phyloP scores from a whole-genome alignment of 1,140 invertebrate genomes.

The Drosophila kurseongensis region DNA sequence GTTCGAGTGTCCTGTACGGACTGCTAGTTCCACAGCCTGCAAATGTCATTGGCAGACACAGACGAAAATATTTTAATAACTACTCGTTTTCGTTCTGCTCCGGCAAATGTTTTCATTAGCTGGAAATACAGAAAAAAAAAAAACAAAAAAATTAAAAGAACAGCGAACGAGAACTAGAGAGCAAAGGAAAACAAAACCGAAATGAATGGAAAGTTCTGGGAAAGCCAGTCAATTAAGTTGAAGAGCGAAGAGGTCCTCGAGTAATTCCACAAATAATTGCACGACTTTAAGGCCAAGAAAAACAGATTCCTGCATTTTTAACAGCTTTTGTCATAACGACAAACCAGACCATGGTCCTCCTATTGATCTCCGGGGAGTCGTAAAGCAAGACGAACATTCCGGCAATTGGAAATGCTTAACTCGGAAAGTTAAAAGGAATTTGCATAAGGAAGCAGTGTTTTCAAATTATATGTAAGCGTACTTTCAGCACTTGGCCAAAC shows the following conservation, averaged over 20 bases:
- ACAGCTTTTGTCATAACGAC: not conserved
- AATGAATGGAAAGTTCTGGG: slow-evolving; percentile 33
- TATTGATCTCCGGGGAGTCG: slow-evolving; percentile 26
- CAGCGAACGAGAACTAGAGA: not conserved
- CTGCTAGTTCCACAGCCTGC: slow-evolving; percentile 52
- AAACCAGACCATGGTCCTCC: not conserved
- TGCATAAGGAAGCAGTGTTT: not conserved
- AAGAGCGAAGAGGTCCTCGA: slow-evolving; percentile 17
- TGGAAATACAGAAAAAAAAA: slow-evolving; percentile 40
- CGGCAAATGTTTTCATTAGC: slow-evolving; percentile 78
- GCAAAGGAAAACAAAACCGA: slow-evolving; percentile 18
- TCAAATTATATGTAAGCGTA: not conserved
- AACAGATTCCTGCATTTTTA: slow-evolving; percentile 18
- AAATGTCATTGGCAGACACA: slow-evolving; percentile 64
- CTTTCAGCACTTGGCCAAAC: too few relatives aligned
- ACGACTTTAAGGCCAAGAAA: slow-evolving; percentile 13
- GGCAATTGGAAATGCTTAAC: slow-evolving; percentile 16
- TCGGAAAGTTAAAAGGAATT: not conserved
- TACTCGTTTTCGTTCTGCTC: slow-evolving; percentile 56
- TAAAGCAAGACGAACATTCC: slow-evolving; percentile 8
- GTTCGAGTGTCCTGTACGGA: slow-evolving; percentile 24
- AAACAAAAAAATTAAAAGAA: slow-evolving; percentile 1
- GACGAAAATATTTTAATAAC: slow-evolving; percentile 81
- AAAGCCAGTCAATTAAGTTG: slow-evolving; percentile 39
- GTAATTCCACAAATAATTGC: slow-evolving; percentile 25